These are phyloP conservation scores for Helicoverpa zea DNA, from an alignment of 1,140 invertebrate genomes.

Conservation along the genomic window DNA sequence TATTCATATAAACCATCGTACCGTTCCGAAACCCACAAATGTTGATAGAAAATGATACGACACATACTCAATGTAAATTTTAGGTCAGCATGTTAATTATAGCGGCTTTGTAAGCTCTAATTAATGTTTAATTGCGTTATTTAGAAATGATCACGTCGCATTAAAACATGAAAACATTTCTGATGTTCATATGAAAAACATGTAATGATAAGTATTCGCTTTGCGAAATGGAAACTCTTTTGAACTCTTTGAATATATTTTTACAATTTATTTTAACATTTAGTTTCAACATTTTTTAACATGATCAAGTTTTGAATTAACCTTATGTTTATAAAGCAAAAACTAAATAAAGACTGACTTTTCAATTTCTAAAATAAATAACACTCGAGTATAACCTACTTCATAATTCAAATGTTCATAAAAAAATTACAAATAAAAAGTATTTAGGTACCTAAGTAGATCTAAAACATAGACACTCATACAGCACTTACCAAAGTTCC, in stretches of 20 bases:
- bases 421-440: too few relatives aligned
- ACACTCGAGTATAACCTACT: too few relatives aligned
- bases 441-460: background rate
- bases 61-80: conserved; percentile 49
- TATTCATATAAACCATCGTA: conserved; percentile 10
- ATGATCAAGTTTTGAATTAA: too few relatives aligned
- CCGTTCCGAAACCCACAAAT: conserved; percentile 38
- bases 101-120: conserved; percentile 27
- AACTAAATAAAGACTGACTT: too few relatives aligned
- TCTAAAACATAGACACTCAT: background rate
- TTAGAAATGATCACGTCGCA: conserved; percentile 51
- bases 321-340: too few relatives aligned
- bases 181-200: background rate
- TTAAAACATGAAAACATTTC: conserved; percentile 15
- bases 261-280: conserved; percentile 1
- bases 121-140: conserved; percentile 54
- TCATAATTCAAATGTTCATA: too few relatives aligned
- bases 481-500: background rate
- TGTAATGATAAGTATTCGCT: background rate
- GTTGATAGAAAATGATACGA: conserved; percentile 36
- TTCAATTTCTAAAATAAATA: too few relatives aligned
- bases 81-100: conserved; percentile 38
- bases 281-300: background rate
- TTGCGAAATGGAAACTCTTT: background rate
- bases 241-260: background rate